Evolutionary conservation across 2,797 vertebrate genomes (phyloP).

Genomic region (Microctenopoma stevenorrisi): DNA sequence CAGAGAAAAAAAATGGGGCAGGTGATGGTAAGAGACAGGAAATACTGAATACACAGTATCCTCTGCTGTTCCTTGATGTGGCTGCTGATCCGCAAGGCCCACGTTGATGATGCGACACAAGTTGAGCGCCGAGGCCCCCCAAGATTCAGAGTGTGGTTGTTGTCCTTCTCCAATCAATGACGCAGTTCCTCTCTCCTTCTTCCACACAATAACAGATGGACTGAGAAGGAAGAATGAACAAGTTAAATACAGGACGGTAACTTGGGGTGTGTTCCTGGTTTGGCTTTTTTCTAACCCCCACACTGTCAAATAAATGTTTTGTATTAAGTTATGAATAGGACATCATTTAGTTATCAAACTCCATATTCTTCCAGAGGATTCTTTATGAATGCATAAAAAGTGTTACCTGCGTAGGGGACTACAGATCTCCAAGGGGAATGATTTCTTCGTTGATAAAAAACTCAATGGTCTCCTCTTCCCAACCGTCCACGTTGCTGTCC

Average conservation of each 20-base stretch:
- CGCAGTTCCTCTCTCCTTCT: conserved; percentile 61
- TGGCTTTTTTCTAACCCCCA: neutral
- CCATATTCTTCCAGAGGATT: no score
- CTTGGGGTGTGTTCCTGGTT: neutral
- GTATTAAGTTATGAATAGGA: neutral
- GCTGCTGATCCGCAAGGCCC: conserved; percentile 61
- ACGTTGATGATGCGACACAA: conserved; percentile 70
- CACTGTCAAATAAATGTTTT: neutral
- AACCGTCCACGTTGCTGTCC: conserved; percentile 98
- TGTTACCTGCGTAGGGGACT: conserved; percentile 87
- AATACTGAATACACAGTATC: conserved; percentile 42
- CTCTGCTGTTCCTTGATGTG: conserved; percentile 48
- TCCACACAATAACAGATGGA: conserved; percentile 76
- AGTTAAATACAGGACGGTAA: neutral
- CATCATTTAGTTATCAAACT: no score
- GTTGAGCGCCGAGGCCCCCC: conserved; percentile 59
- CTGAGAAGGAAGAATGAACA: conserved; percentile 42
- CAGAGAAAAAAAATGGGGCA: conserved; percentile 31
- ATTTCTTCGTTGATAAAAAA: conserved; percentile 99
- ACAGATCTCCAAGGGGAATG: conserved; percentile 94
- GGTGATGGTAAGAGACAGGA: conserved; percentile 46
- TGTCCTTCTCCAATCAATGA: conserved; percentile 76
- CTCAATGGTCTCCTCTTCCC: conserved; percentile 99
- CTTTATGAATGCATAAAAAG: no score
- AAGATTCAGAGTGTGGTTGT: conserved; percentile 71